phyloP scores from a whole-genome alignment of 2,888 invertebrate species.

The Drosophila putrida region DNA sequence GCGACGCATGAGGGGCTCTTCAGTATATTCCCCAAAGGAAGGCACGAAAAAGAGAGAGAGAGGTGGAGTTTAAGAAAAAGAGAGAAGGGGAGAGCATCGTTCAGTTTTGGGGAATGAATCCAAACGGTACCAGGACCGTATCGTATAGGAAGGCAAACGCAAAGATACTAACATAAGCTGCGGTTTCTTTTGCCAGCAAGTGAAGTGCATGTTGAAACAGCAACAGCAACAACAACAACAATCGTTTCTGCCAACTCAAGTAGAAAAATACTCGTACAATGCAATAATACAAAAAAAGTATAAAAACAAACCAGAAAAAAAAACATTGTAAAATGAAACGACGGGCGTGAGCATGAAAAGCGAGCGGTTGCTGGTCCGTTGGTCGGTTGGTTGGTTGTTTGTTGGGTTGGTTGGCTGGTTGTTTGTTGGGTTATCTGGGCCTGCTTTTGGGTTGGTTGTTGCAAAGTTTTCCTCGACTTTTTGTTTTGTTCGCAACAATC shows the following conservation, averaged over 20 bases:
- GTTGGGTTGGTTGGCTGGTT: conserved; percentile 28
- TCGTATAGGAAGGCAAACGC: conserved; percentile 8
- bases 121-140: conserved; percentile 18
- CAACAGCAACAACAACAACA: conserved; percentile 47
- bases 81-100: conserved; percentile 9
- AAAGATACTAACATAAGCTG: conserved; percentile 69
- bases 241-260: conserved; percentile 70
- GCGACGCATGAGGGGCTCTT: conserved; percentile 33
- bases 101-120: conserved; percentile 5
- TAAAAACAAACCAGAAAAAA: conserved; percentile 19
- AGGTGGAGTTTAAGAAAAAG: background rate
- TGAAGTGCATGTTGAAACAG: conserved; percentile 67
- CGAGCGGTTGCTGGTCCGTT: conserved; percentile 51
- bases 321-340: conserved; percentile 72
- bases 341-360: conserved; percentile 78
- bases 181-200: conserved; percentile 71
- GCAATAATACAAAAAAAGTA: conserved; percentile 64
- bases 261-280: conserved; percentile 80
- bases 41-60: background rate
- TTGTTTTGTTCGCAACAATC: conserved; percentile 77
- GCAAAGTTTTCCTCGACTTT: conserved; percentile 71
- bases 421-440: conserved; percentile 39
- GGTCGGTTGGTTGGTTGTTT: conserved; percentile 6
- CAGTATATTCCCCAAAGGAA: conserved; percentile 45
- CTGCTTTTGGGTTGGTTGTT: conserved; percentile 40